Percentiles rank a stretch among this genome's conserved stretches.
These are phyloP conservation scores for Collichthys lucidus DNA, from an alignment of 2,113 vertebrate genomes.

Conservation along the genomic window DNA sequence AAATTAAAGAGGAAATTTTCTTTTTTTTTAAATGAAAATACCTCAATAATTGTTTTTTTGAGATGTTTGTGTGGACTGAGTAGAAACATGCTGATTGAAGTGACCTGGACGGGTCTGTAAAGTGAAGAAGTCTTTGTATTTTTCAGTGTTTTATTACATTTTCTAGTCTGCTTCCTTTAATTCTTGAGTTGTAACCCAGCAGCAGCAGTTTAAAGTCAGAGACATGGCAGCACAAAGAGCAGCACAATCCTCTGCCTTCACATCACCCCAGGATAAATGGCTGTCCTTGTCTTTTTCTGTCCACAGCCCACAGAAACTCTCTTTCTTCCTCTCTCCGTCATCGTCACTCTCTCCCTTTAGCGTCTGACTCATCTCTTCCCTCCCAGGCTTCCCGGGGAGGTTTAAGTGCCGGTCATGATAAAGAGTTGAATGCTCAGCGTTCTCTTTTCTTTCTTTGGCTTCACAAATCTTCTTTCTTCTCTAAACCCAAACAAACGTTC, in stretches of 20 bases:
- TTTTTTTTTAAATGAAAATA: too few species aligned
- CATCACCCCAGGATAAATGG: constrained; percentile 43
- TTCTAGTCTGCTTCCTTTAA: too few species aligned
- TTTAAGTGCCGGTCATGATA: constrained; percentile 14
- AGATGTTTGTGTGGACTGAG: too few species aligned
- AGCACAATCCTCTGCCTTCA: constrained; percentile 32
- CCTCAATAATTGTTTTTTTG: too few species aligned
- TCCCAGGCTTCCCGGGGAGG: constrained; percentile 15
- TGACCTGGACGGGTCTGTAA: too few species aligned
- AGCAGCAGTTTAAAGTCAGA: not conserved
- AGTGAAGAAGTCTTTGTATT: too few species aligned
- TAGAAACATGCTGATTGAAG: too few species aligned
- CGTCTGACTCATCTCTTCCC: constrained; percentile 51
- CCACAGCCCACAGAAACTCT: constrained; percentile 45
- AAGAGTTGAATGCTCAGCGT: not conserved
- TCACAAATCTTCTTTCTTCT: not conserved
- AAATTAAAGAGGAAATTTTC: too few species aligned
- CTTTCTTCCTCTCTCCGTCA: constrained; percentile 49
- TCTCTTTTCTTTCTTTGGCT: not conserved
- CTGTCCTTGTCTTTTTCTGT: constrained; percentile 56
- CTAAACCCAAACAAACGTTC: too few species aligned
- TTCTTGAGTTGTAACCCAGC: not conserved
- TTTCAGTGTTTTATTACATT: not conserved
- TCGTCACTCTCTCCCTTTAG: constrained; percentile 41
- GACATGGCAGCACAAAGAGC: not conserved